Evolutionary conservation across 2,113 vertebrate species (phyloP), one percentile per base, ranked within the genome.

Genomic region (Chloropsis cyanopogon): DNA sequence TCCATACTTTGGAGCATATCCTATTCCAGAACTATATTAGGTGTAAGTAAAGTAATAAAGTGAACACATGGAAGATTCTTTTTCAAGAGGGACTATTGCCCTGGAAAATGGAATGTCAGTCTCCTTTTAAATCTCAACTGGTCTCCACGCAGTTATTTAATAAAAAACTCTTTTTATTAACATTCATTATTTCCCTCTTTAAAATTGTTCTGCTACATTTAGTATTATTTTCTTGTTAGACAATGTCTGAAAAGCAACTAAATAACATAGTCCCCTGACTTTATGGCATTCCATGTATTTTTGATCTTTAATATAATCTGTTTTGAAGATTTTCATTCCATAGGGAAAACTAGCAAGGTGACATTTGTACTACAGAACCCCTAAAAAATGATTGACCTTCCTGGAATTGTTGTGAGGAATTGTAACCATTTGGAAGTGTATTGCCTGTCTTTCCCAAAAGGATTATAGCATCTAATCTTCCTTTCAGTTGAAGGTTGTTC

Each of bases 401-500:
- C 7, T 97, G 91, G 82, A 86, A 92, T 65, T 47, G 71, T 92
- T 97, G 72, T 90, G 71, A 88, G 41, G 71, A 61, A 90, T 46
- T 83, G 46, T 72, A 87, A 69, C 72, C 29, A 31, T 49, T 86
- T 76, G 64, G 72, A 90, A 82, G 47, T 49, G 20, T 79, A 35
- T 42, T 92, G 77, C 31, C 42, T 93, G 29, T 69, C 24, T 90
- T 94, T 89, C 61, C 94, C 84, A 19, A 81, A 68, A 65, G 37
- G 60, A 39, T 90, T 86, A 61, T 78, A 42, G 24, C 65, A n/a
- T 97, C 53, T 95, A 86, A 96, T 92, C 54, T 97, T 92, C 90
- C 52, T 97, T 97, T 93, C 92, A 99, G 99, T 24, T 99, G 96
- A 99, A 99, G 97, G 98, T 99, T 96, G 97, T 98, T 56, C 97